A percentile compares a stretch with the other conserved stretches of the same genome.
These are phyloP conservation scores for Arenaria interpres DNA, from an alignment of 2,113 vertebrate genomes.

Conservation along the genomic window DNA sequence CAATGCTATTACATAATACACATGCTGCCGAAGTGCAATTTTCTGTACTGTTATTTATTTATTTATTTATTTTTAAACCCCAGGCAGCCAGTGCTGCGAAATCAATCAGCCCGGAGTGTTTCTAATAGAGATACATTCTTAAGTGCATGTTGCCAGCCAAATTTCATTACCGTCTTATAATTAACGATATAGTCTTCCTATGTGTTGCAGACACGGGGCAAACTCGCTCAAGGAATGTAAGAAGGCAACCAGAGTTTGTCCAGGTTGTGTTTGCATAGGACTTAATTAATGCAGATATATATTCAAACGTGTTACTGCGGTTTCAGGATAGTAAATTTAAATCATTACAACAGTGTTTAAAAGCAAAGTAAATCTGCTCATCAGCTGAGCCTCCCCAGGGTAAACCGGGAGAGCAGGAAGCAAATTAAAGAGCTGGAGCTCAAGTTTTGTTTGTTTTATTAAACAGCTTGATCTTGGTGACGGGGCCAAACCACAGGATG, in stretches of 20 bases:
- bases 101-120: not conserved
- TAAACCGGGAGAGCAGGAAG: not conserved
- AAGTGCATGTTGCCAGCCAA: not conserved
- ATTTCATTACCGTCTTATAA: not conserved
- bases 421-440: not conserved
- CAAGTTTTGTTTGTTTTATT: constrained; percentile 23
- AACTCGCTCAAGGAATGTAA: not conserved
- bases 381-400: not conserved
- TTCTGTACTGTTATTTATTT: not conserved
- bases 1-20: not conserved
- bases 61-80: not conserved
- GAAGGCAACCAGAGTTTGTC: not conserved
- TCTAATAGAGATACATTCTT: not conserved
- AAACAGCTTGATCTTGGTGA: not conserved
- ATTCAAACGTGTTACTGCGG: not conserved
- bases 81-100: not conserved
- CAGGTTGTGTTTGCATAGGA: not conserved
- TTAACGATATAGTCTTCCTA: not conserved
- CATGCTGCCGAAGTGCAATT: not conserved
- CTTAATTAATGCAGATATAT: not conserved
- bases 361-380: constrained; percentile 20
- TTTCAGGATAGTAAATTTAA: not conserved
- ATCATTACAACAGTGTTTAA: not conserved
- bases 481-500: not conserved
- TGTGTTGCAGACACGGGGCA: not conserved